A percentile compares a stretch with the other conserved stretches of the same genome.
These are phyloP conservation scores for Parelbella ahira DNA, from an alignment of 2,888 invertebrate species.

Conservation along the genomic window DNA sequence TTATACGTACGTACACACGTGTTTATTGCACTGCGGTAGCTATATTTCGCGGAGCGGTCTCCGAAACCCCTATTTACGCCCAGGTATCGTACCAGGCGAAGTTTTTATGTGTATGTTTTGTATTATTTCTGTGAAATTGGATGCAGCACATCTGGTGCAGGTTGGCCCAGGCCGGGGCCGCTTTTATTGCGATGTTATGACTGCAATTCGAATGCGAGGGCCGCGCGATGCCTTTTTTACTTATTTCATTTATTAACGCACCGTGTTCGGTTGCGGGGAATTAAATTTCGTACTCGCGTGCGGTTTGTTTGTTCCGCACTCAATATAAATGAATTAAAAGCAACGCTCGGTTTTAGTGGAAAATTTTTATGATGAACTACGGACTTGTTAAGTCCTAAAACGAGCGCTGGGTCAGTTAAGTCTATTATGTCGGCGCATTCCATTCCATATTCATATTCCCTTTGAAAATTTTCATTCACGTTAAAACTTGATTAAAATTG, in stretches of 20 bases:
- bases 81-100: conserved; percentile 59
- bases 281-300: conserved; percentile 46
- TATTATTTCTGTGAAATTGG: conserved; percentile 61
- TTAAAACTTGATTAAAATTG: conserved; percentile 16
- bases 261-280: conserved; percentile 44
- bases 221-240: conserved; percentile 43
- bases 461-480: conserved; percentile 11
- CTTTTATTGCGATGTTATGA: conserved; percentile 68
- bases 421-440: conserved; percentile 11
- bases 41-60: conserved; percentile 56
- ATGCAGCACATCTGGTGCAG: conserved; percentile 63
- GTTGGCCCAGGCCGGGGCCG: conserved; percentile 37
- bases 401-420: conserved; percentile 17
- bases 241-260: conserved; percentile 58
- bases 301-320: conserved; percentile 38
- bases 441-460: conserved; percentile 19
- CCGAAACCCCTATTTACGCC: conserved; percentile 62
- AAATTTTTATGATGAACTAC: conserved; percentile 12
- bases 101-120: conserved; percentile 55
- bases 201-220: conserved; percentile 58
- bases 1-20: conserved; percentile 6
- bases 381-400: conserved; percentile 14
- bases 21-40: conserved; percentile 28
- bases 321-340: too few relatives aligned
- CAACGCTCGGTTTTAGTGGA: conserved; percentile 16